Evolutionary conservation across 2,888 invertebrate species (phyloP), one percentile per base, ranked within the genome.

Genomic region (Ichneumoninae sp.): DNA sequence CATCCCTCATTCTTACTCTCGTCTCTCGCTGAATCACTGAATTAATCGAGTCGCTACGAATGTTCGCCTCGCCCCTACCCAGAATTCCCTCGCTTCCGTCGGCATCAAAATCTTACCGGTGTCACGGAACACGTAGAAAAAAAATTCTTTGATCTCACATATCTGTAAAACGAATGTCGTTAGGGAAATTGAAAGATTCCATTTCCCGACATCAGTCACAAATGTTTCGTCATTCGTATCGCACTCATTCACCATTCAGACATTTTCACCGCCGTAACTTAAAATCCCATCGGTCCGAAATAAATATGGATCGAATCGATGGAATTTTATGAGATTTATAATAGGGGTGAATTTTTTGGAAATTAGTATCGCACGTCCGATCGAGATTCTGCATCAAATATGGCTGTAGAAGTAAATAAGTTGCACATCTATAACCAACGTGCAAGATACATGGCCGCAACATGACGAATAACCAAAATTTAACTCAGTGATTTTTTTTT

Each of bases 21-120:
- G 36, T 76, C 36, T 76, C 54, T 36, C 66, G 19, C 66, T 52
- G 52, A 66, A 52, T 84, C 78, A 66, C 82, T 84, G 79, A 85
- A 85, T 85, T 82, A 80, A 85, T 82, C 80, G 72, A 76, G 36
- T 72, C 62, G 69, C 65, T n/a, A 26, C 65, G 57, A 69, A 57
- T 66, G 68, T 47, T 50, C 40, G 19, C 22, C 57, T 47, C 16
- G 30, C 57, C 50, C 50, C 22, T 8, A 13, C 44, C 36, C 2
- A 13, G 3, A 36, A 75, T 40, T 66, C 8, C 22, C 40, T 66
- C 22, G 13, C 40, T 19, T 40, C 19, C 13, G 33, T 4, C 36
- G 30, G 1, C 68, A 74, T 50, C 62, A 16, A 54, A 54, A 74
- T 54, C 47, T 57, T 57, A 54, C 22, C 52, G 66, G 66, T 72